Conservation (phyloP, 2,113 vertebrate species). For the Thunnus maccoyii region DNA sequence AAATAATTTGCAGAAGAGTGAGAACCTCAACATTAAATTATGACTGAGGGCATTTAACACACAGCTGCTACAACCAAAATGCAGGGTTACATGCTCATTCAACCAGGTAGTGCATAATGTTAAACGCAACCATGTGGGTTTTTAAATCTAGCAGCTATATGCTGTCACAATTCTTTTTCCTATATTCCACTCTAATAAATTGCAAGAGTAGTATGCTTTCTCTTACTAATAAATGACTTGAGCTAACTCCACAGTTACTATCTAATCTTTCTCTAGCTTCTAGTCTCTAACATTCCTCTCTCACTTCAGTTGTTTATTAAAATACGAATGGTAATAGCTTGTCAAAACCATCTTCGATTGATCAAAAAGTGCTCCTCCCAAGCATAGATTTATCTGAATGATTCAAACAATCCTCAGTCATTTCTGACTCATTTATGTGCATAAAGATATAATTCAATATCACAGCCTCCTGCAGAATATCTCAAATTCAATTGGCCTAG, state of each 20-base stretch:
- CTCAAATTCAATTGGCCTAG: conserved; percentile 30
- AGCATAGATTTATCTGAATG: not conserved
- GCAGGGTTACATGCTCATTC: conserved; percentile 1
- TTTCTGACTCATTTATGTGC: conserved; percentile 19
- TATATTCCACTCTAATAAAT: not conserved
- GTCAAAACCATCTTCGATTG: not conserved
- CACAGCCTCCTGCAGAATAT: conserved; percentile 31
- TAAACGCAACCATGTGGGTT: not conserved
- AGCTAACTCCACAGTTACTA: not conserved
- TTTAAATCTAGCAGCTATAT: conserved; percentile 2
- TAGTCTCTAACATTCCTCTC: not conserved
- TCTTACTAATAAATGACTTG: not conserved
- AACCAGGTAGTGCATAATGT: not conserved
- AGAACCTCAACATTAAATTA: not conserved
- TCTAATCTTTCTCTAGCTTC: not conserved
- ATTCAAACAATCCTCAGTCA: conserved; percentile 26
- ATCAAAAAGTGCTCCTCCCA: not conserved
- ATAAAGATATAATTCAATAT: conserved; percentile 37
- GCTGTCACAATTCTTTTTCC: not conserved
- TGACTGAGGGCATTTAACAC: not conserved
- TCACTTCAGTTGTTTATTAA: not conserved
- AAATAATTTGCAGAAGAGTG: conserved; percentile 21
- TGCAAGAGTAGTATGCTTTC: not conserved
- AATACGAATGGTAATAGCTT: not conserved
- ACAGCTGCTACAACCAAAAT: conserved; percentile 13